A percentile compares a stretch with the other conserved stretches of the same genome.
Evolutionary conservation across 92 coral and sea anemone genomes (phyloP).

Genomic region (Montipora capitata): DNA sequence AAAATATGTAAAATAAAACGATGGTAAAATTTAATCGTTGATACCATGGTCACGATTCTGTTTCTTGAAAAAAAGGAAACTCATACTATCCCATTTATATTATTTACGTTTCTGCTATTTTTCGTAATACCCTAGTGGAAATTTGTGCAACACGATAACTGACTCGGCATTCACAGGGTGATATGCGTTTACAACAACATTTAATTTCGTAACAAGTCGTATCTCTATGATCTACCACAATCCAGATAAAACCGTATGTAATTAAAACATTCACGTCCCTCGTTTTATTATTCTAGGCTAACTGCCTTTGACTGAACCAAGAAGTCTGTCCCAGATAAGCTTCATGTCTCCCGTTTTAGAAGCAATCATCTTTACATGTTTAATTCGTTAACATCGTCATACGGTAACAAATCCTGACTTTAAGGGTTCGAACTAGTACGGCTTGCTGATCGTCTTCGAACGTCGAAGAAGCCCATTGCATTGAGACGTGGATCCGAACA

Average conservation of each 20-base stretch:
- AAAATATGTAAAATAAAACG: too few relatives aligned
- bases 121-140: background rate
- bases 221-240: background rate
- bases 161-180: background rate
- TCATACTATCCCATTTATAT: too few relatives aligned
- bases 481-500: conserved; percentile 82
- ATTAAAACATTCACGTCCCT: background rate
- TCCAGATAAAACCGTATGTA: conserved; percentile 12
- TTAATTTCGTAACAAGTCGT: background rate
- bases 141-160: too few relatives aligned
- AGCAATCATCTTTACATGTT: background rate
- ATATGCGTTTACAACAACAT: background rate
- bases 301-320: too few relatives aligned
- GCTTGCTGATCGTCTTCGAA: conserved; percentile 30
- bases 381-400: background rate
- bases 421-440: conserved; percentile 30
- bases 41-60: background rate
- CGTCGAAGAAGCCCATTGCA: conserved; percentile 78
- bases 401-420: background rate
- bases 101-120: too few relatives aligned
- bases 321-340: too few relatives aligned
- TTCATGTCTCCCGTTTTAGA: too few relatives aligned
- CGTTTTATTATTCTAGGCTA: background rate
- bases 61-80: too few relatives aligned
- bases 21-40: background rate